Conservation (phyloP, 2,888 invertebrate species). For the Latrodectus elegans region DNA sequence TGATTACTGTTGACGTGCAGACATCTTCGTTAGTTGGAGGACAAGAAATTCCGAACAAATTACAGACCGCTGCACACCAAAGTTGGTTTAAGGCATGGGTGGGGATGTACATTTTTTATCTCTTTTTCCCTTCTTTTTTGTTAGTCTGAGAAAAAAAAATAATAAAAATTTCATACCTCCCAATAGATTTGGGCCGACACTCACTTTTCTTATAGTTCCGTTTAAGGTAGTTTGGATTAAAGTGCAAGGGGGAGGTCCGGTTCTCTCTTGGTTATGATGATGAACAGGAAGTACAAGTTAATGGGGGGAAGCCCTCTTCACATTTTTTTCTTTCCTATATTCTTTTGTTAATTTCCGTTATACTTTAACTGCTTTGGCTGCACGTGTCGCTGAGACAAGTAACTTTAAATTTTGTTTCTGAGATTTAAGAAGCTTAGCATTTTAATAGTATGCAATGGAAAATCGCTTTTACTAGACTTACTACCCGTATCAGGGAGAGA, state of each 20-base stretch:
- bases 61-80: conserved; percentile 55
- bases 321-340: too few species aligned
- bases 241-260: conserved; percentile 41
- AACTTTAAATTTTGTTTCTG: too few species aligned
- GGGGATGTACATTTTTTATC: conserved; percentile 40
- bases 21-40: conserved; percentile 66
- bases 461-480: too few species aligned
- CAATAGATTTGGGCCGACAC: conserved; percentile 24
- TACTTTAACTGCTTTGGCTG: too few species aligned
- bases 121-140: conserved; percentile 20
- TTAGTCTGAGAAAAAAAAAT: not conserved
- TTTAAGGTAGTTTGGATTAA: conserved; percentile 35
- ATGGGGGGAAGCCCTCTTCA: too few species aligned
- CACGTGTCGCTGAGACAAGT: too few species aligned
- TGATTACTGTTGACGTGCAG: conserved; percentile 67
- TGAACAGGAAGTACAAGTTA: not conserved
- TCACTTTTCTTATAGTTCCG: conserved; percentile 49
- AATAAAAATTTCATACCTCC: conserved; percentile 28
- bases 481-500: too few species aligned
- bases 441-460: too few species aligned
- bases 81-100: conserved; percentile 63
- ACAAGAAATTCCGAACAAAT: conserved; percentile 64
- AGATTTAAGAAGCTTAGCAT: too few species aligned
- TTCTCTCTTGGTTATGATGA: conserved; percentile 17
- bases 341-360: too few species aligned